Base-by-base conservation (phyloP, 2,888 invertebrate species). In the Tenthredo mesomela region DNA sequence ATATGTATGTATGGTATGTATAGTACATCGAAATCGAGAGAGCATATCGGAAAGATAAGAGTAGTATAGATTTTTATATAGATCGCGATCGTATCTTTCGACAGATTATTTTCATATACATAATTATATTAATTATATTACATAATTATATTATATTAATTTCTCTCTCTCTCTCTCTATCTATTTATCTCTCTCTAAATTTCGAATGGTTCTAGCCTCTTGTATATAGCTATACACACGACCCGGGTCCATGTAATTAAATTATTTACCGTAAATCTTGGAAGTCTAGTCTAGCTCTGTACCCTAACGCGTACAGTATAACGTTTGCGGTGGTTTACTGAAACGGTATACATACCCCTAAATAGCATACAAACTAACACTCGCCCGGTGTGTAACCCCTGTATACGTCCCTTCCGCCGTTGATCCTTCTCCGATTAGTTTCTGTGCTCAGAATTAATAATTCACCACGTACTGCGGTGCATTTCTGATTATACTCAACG, bases 381-480 rank as follows among this genome's bases (percentile, higher is more conserved):
- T 10, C 40, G 21, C 21, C 9, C 6, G 37, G 0, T 7, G 0
- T 7, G 6, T 37, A 37, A 43, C 40, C 25, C 75, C 37, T 70
- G 2, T 37, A 40, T n/a, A 33, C 71, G 40, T 77, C 50, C 40
- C 75, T 77, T 77, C 73, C 73, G 73, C 73, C 43, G 73, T 73
- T 77, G 50, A 77, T 77, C 75, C 75, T 77, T 50, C 75, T 12
- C 29, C 75, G 75, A 77, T 77, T 77, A 77, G 75, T 50, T 77
- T 77, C 75, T 77, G 75, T 77, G 75, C 75, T 40, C 47, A 9
- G 75, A 77, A 77, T 77, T 73, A 50, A 29, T 77, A 77, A 77
- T 77, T 77, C 18, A 50, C 50, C 29, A 77, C 73, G 43, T 77
- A 43, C 50, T 3, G n/a, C n/a, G 75, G 15, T 77, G 75, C 75